Evolutionary conservation across 2,888 invertebrate species (phyloP), one percentile per base, ranked within the genome.

Genomic region (Drosophila rubida): DNA sequence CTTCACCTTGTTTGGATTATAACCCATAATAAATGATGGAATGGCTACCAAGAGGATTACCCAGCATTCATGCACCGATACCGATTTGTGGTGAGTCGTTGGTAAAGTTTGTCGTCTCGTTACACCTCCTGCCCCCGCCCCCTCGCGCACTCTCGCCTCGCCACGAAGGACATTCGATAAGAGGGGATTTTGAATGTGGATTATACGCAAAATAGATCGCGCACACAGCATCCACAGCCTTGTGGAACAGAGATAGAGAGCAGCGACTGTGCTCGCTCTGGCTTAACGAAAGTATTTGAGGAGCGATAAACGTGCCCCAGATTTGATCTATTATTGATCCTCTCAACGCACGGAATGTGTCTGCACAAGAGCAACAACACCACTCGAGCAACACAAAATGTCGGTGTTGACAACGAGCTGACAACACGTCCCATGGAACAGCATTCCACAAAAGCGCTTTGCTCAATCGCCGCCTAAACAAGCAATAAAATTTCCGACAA

Each of bases 21-120:
- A 86, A 75, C 67, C 78, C 75, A 81, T 80, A 90, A 89, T 90
- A 91, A 90, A 92, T 90, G 87, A 92, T 92, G 92, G 92, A 92
- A 92, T 92, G 92, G 92, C 90, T 92, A 91, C 92, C 92, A 89
- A 91, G 92, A 92, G 92, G 92, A 92, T 91, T 92, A 90, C 91
- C 91, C 83, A 92, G 90, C 90, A 91, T 92, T 82, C 92, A 92
- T 90, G 92, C 92, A 82, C 92, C 92, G 76, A 92, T 92, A 87
- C 92, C 92, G 87, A 91, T 92, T 89, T 92, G 92, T 90, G 92
- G 92, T 92, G 90, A 92, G 92, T 91, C 87, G 83, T 90, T 90
- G 90, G 90, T 90, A 90, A 90, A 87, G 90, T 89, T 89, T 71
- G 71, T 75, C 74, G 74, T 75, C 74, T 67, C 71, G 76, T 70